Evolutionary conservation across 1,140 invertebrate genomes (phyloP).

Genomic region (Drosophila pachea): DNA sequence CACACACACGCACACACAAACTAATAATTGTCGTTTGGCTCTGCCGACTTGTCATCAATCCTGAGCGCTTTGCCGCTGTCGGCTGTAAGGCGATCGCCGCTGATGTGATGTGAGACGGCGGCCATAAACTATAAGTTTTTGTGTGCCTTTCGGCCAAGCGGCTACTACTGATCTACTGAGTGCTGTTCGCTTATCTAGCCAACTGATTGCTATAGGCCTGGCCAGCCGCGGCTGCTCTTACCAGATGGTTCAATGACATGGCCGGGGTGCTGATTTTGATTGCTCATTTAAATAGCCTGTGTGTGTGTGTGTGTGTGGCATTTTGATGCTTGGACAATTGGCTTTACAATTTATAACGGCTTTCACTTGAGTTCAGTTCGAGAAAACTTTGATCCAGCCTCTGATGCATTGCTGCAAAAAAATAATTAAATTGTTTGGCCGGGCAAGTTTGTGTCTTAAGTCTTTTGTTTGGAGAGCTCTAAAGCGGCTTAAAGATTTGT

Average conservation of each 20-base stretch:
- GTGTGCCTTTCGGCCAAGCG: slow-evolving; percentile 55
- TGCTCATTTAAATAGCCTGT: slow-evolving; percentile 68
- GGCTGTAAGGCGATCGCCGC: slow-evolving; percentile 41
- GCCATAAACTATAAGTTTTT: slow-evolving; percentile 64
- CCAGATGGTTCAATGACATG: slow-evolving; percentile 64
- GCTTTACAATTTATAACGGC: slow-evolving; percentile 37
- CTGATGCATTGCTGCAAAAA: slow-evolving; percentile 21
- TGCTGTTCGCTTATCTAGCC: slow-evolving; percentile 17
- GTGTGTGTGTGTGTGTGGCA: slow-evolving; percentile 31
- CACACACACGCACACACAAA: slow-evolving; percentile 5
- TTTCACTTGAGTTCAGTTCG: slow-evolving; percentile 51
- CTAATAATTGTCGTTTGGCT: slow-evolving; percentile 66
- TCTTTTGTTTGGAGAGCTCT: slow-evolving; percentile 39
- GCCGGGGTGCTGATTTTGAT: slow-evolving; percentile 69
- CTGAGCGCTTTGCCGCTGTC: slow-evolving; percentile 47
- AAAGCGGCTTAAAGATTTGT: not conserved
- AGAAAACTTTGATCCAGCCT: not conserved
- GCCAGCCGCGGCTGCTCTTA: not conserved
- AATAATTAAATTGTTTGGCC: slow-evolving; percentile 45
- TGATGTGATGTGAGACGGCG: slow-evolving; percentile 47
- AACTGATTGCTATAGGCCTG: slow-evolving; percentile 1
- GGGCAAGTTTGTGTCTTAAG: slow-evolving; percentile 53
- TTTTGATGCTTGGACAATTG: slow-evolving; percentile 66
- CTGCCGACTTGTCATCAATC: slow-evolving; percentile 72
- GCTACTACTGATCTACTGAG: slow-evolving; percentile 65